phyloP scores from a whole-genome alignment of 2,888 invertebrate species.

The Lasioglossum morio region DNA sequence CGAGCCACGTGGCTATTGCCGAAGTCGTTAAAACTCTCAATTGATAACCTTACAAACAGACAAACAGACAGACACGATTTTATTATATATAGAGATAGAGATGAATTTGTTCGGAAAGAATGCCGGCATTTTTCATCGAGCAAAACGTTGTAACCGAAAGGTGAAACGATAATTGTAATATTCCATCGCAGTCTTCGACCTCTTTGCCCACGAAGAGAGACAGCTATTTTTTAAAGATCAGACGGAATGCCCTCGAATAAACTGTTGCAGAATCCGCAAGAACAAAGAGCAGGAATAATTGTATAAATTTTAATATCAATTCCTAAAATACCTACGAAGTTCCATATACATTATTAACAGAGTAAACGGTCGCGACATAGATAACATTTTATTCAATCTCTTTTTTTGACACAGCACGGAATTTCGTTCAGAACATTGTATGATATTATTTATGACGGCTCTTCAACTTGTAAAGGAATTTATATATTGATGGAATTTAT shows the following conservation, averaged over 20 bases:
- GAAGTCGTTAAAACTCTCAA: slow-evolving; percentile 28
- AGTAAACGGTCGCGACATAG: neutral
- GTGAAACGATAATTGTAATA: neutral
- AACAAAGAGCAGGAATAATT: neutral
- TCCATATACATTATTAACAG: neutral
- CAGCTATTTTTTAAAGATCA: neutral
- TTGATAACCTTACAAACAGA: no score
- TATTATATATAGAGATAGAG: no score
- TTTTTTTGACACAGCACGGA: neutral
- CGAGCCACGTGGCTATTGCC: neutral
- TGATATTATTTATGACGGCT: neutral
- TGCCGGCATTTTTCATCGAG: neutral
- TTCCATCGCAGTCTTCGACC: neutral
- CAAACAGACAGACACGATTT: no score
- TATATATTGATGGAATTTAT: no score
- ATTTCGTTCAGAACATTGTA: neutral
- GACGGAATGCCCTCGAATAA: neutral
- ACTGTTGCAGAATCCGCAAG: neutral
- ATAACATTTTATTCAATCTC: neutral
- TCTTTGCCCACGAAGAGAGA: neutral
- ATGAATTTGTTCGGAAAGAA: neutral
- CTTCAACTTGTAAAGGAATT: no score
- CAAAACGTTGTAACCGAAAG: neutral
- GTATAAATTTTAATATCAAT: neutral
- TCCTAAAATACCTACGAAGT: neutral